Percentiles rank a stretch among this genome's conserved stretches.
Conservation (phyloP, 2,888 invertebrate species). For the Ophion ellenae region DNA sequence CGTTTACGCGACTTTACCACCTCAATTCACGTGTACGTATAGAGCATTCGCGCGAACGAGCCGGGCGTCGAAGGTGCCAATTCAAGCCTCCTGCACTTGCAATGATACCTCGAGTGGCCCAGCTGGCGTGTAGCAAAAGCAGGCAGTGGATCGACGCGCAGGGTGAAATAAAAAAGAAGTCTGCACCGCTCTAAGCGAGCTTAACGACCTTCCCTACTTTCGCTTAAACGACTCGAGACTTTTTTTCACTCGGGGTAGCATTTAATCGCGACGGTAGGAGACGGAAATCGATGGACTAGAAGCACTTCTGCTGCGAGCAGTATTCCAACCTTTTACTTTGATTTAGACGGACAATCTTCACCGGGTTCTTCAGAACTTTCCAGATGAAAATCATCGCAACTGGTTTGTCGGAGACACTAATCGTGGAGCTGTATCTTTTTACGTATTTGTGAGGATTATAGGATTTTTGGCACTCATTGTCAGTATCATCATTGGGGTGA, state of each 20-base stretch:
- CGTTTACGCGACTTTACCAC: constrained; percentile 25
- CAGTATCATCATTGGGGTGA: too few relatives aligned
- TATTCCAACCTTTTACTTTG: constrained; percentile 7
- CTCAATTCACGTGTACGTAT: constrained; percentile 12
- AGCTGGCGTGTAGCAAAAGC: constrained; percentile 45
- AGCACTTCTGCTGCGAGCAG: not conserved
- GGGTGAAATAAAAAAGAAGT: constrained; percentile 29
- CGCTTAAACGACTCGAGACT: constrained; percentile 32
- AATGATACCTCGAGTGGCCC: constrained; percentile 45
- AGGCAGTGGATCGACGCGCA: constrained; percentile 32
- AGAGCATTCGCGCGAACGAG: constrained; percentile 16
- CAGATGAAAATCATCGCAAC: too few relatives aligned
- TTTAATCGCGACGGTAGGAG: constrained; percentile 10
- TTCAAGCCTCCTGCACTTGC: constrained; percentile 52
- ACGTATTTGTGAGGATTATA: too few relatives aligned
- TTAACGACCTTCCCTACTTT: constrained; percentile 47
- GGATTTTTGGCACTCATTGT: too few relatives aligned
- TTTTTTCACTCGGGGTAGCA: constrained; percentile 12
- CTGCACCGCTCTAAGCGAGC: constrained; percentile 21
- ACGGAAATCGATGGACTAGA: not conserved
- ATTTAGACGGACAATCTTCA: not conserved
- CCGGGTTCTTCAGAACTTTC: not conserved
- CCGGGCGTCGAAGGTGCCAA: constrained; percentile 25
- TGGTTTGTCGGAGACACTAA: too few relatives aligned
- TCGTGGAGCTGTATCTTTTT: too few relatives aligned